Conservation (phyloP, 2,888 invertebrate genomes). For the Thyatira batis region DNA sequence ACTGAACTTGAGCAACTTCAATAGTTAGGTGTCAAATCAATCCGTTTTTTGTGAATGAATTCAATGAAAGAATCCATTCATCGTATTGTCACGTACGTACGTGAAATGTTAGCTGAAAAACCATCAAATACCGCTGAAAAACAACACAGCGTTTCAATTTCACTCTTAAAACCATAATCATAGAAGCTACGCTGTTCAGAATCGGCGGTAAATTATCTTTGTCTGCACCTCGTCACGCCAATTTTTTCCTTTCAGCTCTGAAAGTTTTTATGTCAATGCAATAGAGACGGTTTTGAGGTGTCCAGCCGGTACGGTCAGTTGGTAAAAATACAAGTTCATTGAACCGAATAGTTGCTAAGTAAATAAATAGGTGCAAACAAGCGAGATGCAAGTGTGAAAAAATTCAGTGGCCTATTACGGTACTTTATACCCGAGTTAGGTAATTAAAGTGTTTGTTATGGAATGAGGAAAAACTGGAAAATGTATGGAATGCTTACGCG, state of each 20-base stretch:
- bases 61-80: slow-evolving; percentile 43
- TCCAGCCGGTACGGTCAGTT: slow-evolving; percentile 10
- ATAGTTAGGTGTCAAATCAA: slow-evolving; percentile 41
- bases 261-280: background rate
- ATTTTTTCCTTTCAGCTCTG: background rate
- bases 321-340: slow-evolving; percentile 46
- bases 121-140: slow-evolving; percentile 9
- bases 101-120: slow-evolving; percentile 40
- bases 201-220: background rate
- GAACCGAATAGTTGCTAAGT: slow-evolving; percentile 60
- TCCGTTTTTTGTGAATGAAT: slow-evolving; percentile 51
- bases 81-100: slow-evolving; percentile 56
- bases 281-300: slow-evolving; percentile 23
- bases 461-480: slow-evolving; percentile 15
- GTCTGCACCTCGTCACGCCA: background rate
- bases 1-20: background rate
- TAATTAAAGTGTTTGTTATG: slow-evolving; percentile 40
- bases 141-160: slow-evolving; percentile 2
- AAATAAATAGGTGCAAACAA: slow-evolving; percentile 65
- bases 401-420: slow-evolving; percentile 41
- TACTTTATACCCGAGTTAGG: slow-evolving; percentile 34
- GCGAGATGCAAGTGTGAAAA: slow-evolving; percentile 56
- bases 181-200: background rate
- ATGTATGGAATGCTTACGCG: background rate
- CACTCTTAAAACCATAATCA: background rate